Conservation (phyloP, 2,797 vertebrate genomes). For the Chanos chanos region DNA sequence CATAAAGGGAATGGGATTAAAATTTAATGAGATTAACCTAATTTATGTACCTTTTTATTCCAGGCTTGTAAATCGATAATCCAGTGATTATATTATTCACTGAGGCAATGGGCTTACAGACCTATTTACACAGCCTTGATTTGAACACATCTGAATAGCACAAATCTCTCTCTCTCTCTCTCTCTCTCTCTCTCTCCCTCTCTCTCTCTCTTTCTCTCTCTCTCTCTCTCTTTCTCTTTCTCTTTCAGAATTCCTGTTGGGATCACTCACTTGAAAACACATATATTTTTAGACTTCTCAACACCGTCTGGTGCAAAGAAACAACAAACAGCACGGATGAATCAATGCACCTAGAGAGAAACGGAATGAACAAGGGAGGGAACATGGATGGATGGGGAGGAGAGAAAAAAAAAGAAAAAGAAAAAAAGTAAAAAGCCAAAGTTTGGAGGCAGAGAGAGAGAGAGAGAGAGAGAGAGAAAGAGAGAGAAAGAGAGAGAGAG, state of each 20-base stretch:
- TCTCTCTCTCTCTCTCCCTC: slow-evolving; percentile 32
- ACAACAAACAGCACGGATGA: slow-evolving; percentile 60
- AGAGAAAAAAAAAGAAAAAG: not conserved
- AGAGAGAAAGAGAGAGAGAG: slow-evolving; percentile 28
- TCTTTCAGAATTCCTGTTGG: slow-evolving; percentile 60
- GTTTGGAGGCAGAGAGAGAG: slow-evolving; percentile 27
- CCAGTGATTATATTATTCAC: slow-evolving; percentile 66
- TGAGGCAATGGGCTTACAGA: slow-evolving; percentile 30
- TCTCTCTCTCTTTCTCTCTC: slow-evolving; percentile 5
- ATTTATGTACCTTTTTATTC: slow-evolving; percentile 69
- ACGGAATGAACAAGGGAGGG: slow-evolving; percentile 33
- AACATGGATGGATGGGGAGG: slow-evolving; percentile 16
- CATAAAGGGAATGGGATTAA: slow-evolving; percentile 60
- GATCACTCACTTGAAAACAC: slow-evolving; percentile 64
- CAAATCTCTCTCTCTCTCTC: slow-evolving; percentile 22
- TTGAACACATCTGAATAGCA: slow-evolving; percentile 38
- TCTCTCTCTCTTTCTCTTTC: slow-evolving; percentile 64
- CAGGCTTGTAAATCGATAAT: slow-evolving; percentile 73
- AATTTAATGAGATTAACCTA: slow-evolving; percentile 70
- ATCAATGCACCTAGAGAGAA: slow-evolving; percentile 39
- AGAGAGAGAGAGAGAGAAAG: slow-evolving; percentile 38
- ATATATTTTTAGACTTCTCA: slow-evolving; percentile 74
- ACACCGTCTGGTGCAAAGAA: slow-evolving; percentile 67
- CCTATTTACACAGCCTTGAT: slow-evolving; percentile 41
- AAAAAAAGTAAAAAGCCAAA: slow-evolving; percentile 33